Percentiles rank a stretch among this genome's conserved stretches.
Conservation (phyloP, 2,797 vertebrate species). For the Fistularia commersonii region DNA sequence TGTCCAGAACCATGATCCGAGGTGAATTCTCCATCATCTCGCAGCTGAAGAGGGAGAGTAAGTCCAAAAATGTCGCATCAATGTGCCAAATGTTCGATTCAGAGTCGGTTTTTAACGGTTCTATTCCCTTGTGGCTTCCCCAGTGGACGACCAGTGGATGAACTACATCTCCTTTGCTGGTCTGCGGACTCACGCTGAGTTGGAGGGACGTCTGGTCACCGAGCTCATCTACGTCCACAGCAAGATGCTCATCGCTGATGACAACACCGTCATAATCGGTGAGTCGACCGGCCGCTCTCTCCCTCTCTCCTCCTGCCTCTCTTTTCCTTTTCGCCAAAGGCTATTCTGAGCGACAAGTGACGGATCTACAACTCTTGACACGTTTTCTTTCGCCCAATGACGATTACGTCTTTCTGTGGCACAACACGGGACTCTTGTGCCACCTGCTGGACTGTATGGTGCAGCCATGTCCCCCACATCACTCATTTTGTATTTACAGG, state of each 20-base stretch:
- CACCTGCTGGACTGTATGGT: conserved; percentile 43
- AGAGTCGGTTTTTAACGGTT: too few species aligned
- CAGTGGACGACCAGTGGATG: conserved; percentile 96
- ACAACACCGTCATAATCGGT: conserved; percentile 97
- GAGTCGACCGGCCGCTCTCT: conserved; percentile 62
- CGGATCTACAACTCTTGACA: too few species aligned
- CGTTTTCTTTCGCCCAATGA: too few species aligned
- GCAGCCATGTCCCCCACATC: neutral
- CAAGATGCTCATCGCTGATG: conserved; percentile 95
- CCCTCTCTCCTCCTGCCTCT: conserved; percentile 75
- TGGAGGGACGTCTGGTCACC: conserved; percentile 89
- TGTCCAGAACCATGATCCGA: conserved; percentile 90
- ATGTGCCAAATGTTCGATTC: too few species aligned
- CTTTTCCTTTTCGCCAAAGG: conserved; percentile 19
- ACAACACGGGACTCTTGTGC: conserved; percentile 12
- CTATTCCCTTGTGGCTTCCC: neutral
- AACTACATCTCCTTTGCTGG: conserved; percentile 97
- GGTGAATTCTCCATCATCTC: conserved; percentile 95
- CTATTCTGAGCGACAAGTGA: conserved; percentile 10
- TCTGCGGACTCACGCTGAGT: conserved; percentile 87
- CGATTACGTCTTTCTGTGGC: too few species aligned
- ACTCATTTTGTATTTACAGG: too few species aligned
- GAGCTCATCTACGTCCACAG: conserved; percentile 99
- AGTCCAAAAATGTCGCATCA: conserved; percentile 50
- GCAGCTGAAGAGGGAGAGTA: conserved; percentile 89